Base-by-base conservation (phyloP, 2,888 invertebrate genomes). In the Strigamia transsilvanica region DNA sequence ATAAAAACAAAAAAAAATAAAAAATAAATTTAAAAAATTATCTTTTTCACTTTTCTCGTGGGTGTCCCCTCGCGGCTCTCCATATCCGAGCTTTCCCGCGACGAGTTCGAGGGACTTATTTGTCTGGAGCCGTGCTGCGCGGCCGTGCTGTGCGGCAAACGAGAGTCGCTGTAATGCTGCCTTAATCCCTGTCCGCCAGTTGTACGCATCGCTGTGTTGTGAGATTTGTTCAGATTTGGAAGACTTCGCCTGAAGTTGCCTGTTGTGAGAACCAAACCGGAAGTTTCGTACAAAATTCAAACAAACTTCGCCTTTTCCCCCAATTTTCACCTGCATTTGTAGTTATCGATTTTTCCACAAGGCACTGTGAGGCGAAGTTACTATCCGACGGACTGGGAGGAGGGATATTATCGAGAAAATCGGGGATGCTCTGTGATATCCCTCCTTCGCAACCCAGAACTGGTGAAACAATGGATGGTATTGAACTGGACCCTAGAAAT, bases 321-420 rank as follows among this genome's bases (percentile, higher is more conserved):
- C n/a, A n/a, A 9, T 56, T n/a, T 56, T 21, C 61, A 61, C 61
- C 61, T 23, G 61, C 18, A 21, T 61, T 61, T 21, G 61, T 41
- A 18, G 80, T 27, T 80, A 41, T 41, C n/a, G 46, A 27, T 80
- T 80, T 66, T 1, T 66, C 81, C 1, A 80, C 79, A 18, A 83
- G 81, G 66, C 81, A 83, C 46, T 83, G 83, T 32, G 85, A 85
- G 83, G 86, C 85, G 84, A 87, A 86, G 9, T 87, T 87, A 84
- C 87, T 87, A 80, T 86, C 87, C 7, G 87, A 86, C 13, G 87
- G 87, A 85, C 87, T 87, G 61, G 85, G 85, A 80, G 85, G 85
- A 27, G 27, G 27, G 12, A 56, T 51, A 80, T 80, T 41, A 80
- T 80, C 80, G 23, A 80, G 38, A 61, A 61, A 80, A 23, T 80